Evolutionary conservation across 2,113 vertebrate genomes (phyloP), one percentile per base, ranked within the genome.

Genomic region (Pygoscelis adeliae): DNA sequence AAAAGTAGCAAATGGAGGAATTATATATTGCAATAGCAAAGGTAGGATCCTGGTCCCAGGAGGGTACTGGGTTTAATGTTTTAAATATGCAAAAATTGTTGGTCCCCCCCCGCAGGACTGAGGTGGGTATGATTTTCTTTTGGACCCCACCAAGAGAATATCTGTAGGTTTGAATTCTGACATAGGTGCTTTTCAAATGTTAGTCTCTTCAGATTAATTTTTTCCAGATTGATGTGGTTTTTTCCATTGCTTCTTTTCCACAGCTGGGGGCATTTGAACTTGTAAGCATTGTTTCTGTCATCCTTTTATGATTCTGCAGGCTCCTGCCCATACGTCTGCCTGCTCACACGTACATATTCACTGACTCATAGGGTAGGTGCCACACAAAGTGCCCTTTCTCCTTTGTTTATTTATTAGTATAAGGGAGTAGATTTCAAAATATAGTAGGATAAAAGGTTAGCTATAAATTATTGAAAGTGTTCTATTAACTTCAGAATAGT

Each of bases 371-470:
- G 52, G 38, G 49, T 59, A 74, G 65, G 34, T 95, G 74, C 83
- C 58, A 46, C 87, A 76, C 62, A 46, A 94, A 94, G 40, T 94
- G 74, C 65, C 77, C 78, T 92, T 94, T 92, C 65, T 94, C 40
- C 30, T 89, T 90, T 78, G 80, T 92, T 94, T 95, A 65, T 95
- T 95, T 95, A 84, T 92, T 94, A 91, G 55, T 49, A 20, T 79
- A 82, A 84, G 56, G 56, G 77, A 87, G 66, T 87, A 89, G 86
- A 89, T 95, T 96, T 95, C 91, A 89, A 85, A 94, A 96, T 87
- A 50, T 44, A 83, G 62, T 71, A 72, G 36, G 65, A 93, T 86
- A 76, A 91, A 93, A 97, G 55, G 80, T 84, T 91, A 87, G 73
- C 56, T 87, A 82, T 96, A 87, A 95, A 91, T 94, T 93, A 94